Evolutionary conservation across 1,140 invertebrate species (phyloP).

Genomic region (Neelides sp.): DNA sequence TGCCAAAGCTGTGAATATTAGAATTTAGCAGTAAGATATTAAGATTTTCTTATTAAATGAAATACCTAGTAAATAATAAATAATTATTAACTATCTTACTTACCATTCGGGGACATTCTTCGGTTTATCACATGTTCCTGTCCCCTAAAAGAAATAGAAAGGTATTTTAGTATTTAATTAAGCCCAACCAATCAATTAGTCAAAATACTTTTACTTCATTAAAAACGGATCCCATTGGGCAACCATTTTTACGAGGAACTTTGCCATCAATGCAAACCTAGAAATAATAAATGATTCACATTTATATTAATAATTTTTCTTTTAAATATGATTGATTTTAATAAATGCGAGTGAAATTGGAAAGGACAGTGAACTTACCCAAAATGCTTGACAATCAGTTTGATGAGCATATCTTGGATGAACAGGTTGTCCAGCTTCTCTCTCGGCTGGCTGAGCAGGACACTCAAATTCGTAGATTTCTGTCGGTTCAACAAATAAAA

Average conservation of each 20-base stretch:
- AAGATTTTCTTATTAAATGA: too few species aligned
- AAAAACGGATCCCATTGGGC: conserved; percentile 79
- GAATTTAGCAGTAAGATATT: too few species aligned
- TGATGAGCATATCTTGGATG: conserved; percentile 75
- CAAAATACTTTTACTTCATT: too few species aligned
- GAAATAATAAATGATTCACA: conserved; percentile 62
- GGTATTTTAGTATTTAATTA: too few species aligned
- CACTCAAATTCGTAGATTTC: conserved; percentile 76
- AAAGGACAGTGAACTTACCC: too few species aligned
- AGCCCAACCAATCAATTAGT: too few species aligned
- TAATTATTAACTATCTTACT: conserved; percentile 27
- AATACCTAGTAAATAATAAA: too few species aligned
- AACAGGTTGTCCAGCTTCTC: conserved; percentile 45
- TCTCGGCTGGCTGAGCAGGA: conserved; percentile 51
- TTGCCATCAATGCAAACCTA: conserved; percentile 81
- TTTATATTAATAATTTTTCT: conserved; percentile 3
- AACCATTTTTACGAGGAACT: conserved; percentile 55
- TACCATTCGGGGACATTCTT: conserved; percentile 83
- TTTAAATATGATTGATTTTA: too few species aligned
- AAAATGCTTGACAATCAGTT: conserved; percentile 83
- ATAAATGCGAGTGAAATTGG: too few species aligned
- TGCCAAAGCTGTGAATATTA: too few species aligned
- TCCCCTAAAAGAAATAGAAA: too few species aligned
- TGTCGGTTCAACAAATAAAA: conserved; percentile 32
- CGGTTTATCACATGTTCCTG: conserved; percentile 71